phyloP scores from a whole-genome alignment of 2,888 invertebrate genomes.

The Pheosia gnoma region DNA sequence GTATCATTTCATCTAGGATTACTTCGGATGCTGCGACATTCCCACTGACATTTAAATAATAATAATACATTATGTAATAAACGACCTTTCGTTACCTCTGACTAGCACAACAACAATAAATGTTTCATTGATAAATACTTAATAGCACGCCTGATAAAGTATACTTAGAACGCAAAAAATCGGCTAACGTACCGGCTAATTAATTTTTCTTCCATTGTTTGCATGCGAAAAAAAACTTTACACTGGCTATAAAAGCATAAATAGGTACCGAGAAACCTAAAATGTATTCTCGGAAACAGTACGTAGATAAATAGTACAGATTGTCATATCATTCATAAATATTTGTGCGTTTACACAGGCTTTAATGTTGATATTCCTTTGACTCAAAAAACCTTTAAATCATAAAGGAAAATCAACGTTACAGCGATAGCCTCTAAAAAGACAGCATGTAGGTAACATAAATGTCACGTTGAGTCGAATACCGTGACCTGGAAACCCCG shows the following conservation, averaged over 20 bases:
- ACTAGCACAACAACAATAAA: slow-evolving; percentile 13
- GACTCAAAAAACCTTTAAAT: not conserved
- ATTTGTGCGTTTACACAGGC: not conserved
- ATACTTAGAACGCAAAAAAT: not conserved
- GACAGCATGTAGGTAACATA: slow-evolving; percentile 12
- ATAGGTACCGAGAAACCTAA: no score
- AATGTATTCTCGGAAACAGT: no score
- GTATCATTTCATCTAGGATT: slow-evolving; percentile 48
- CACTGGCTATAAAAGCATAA: no score
- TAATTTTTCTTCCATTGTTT: not conserved
- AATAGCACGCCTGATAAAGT: not conserved
- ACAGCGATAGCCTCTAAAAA: slow-evolving; percentile 9
- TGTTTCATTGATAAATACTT: not conserved
- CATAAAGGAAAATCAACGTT: no score
- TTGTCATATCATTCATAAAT: no score
- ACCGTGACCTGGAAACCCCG: slow-evolving; percentile 69
- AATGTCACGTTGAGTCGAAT: slow-evolving; percentile 43
- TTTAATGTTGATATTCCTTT: not conserved
- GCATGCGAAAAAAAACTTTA: not conserved
- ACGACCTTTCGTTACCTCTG: slow-evolving; percentile 44
- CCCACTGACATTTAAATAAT: slow-evolving; percentile 46
- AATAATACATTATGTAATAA: slow-evolving; percentile 39
- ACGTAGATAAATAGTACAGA: no score
- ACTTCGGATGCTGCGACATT: slow-evolving; percentile 41
- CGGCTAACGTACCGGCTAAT: not conserved